A percentile compares a stretch with the other conserved stretches of the same genome.
Conservation (phyloP, 2,113 vertebrate genomes). For the Numida meleagris region DNA sequence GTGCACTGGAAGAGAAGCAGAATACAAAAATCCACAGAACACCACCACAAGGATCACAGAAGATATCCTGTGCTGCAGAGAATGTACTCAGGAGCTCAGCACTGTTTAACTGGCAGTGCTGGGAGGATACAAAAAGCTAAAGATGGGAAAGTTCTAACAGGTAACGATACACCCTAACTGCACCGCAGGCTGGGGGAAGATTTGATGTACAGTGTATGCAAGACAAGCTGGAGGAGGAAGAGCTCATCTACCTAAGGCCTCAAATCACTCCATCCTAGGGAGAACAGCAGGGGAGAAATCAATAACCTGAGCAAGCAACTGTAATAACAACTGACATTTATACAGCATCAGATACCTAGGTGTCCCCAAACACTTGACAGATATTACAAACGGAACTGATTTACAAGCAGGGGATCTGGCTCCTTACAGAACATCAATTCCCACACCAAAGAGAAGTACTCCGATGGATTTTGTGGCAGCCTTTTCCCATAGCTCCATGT, state of each 20-base stretch:
- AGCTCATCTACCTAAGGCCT: constrained; percentile 39
- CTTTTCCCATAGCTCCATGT: background rate
- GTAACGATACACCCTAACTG: background rate
- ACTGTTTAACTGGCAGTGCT: background rate
- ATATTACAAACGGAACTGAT: constrained; percentile 65
- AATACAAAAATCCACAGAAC: background rate
- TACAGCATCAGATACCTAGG: constrained; percentile 65
- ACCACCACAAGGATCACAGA: background rate
- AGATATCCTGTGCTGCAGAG: background rate
- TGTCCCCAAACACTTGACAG: constrained; percentile 69
- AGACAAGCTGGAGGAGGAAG: constrained; percentile 5
- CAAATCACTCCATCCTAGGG: constrained; percentile 37
- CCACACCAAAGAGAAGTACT: accelerated
- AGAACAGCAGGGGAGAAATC: constrained; percentile 61
- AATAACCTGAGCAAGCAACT: constrained; percentile 64
- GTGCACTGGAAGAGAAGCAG: background rate
- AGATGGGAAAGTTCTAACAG: background rate
- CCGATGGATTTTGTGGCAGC: background rate
- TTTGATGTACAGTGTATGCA: accelerated
- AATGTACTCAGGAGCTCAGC: background rate
- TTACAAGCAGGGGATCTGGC: constrained; percentile 45
- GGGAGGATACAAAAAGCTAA: background rate
- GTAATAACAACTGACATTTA: constrained; percentile 75
- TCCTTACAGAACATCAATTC: constrained; percentile 3
- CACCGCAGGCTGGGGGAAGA: background rate